Evolutionary conservation across 2,888 invertebrate genomes (phyloP).

Genomic region (Rutpela maculata): DNA sequence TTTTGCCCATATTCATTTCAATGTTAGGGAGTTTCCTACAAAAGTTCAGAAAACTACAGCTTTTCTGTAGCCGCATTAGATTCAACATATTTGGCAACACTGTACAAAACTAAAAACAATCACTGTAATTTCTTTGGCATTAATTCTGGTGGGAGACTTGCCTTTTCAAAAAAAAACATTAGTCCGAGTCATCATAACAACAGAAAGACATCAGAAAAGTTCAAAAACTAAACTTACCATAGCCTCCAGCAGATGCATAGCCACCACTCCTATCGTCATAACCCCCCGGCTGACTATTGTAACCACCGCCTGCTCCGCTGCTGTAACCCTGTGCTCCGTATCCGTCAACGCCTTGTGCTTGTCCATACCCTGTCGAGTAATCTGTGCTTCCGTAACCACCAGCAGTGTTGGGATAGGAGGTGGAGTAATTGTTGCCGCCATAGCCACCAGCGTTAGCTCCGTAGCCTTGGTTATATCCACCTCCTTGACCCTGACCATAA

Average conservation of each 20-base stretch:
- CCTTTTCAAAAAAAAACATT: not conserved
- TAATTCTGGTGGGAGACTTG: slow-evolving; percentile 19
- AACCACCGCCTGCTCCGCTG: slow-evolving; percentile 53
- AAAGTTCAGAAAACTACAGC: not conserved
- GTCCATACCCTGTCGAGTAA: slow-evolving; percentile 48
- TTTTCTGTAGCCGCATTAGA: not conserved
- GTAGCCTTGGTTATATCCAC: slow-evolving; percentile 48
- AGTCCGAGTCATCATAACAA: not conserved
- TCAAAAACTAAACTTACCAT: slow-evolving; percentile 59
- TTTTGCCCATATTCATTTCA: not conserved
- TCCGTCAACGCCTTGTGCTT: slow-evolving; percentile 45
- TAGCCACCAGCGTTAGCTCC: slow-evolving; percentile 40
- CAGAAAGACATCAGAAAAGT: not conserved
- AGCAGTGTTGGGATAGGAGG: slow-evolving; percentile 46
- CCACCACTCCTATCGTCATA: slow-evolving; percentile 62
- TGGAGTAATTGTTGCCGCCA: slow-evolving; percentile 45
- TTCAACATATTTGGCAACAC: not conserved
- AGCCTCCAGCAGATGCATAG: slow-evolving; percentile 59
- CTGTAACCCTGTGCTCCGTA: slow-evolving; percentile 55
- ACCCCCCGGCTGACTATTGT: slow-evolving; percentile 53
- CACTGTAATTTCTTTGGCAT: not conserved
- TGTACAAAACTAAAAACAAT: not conserved
- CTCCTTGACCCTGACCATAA: slow-evolving; percentile 45
- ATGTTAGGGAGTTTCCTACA: not conserved
- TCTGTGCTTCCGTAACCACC: slow-evolving; percentile 48